phyloP scores from a whole-genome alignment of 2,797 vertebrate genomes.

The Steatocranus sp. region DNA sequence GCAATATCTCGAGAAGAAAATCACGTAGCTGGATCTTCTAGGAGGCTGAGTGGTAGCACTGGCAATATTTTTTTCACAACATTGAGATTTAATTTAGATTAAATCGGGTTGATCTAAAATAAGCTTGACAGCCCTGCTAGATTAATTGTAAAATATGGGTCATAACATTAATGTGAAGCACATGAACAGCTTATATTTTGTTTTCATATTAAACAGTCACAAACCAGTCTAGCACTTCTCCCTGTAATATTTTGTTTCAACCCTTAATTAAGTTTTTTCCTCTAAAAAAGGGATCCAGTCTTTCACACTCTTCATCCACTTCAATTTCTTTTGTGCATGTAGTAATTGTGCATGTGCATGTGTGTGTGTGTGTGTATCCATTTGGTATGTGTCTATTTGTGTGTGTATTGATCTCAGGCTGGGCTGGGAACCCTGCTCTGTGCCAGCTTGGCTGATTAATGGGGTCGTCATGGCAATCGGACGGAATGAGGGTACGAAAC shows the following conservation, averaged over 20 bases:
- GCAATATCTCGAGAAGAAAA: not conserved
- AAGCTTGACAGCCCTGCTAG: not conserved
- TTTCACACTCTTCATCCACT: not conserved
- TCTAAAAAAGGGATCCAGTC: not conserved
- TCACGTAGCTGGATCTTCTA: not conserved
- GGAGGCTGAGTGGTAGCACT: not conserved
- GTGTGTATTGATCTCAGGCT: slow-evolving; percentile 96
- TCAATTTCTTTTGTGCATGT: not conserved
- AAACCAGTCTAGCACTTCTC: not conserved
- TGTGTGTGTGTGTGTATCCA: slow-evolving; percentile 5
- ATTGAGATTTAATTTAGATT: not conserved
- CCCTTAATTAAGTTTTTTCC: not conserved
- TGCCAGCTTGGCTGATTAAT: slow-evolving; percentile 99
- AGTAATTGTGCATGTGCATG: slow-evolving; percentile 20
- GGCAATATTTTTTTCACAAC: not conserved
- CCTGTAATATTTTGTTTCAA: not conserved
- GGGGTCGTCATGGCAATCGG: slow-evolving; percentile 95
- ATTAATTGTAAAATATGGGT: not conserved
- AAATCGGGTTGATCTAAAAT: not conserved
- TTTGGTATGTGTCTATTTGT: slow-evolving; percentile 57
- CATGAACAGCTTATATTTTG: not conserved
- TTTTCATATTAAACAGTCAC: not conserved
- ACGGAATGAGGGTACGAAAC: slow-evolving; percentile 98
- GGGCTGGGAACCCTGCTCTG: slow-evolving; percentile 91
- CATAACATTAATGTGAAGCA: not conserved